Evolutionary conservation across 2,113 vertebrate genomes (phyloP).

Genomic region (Pelodiscus sinensis): DNA sequence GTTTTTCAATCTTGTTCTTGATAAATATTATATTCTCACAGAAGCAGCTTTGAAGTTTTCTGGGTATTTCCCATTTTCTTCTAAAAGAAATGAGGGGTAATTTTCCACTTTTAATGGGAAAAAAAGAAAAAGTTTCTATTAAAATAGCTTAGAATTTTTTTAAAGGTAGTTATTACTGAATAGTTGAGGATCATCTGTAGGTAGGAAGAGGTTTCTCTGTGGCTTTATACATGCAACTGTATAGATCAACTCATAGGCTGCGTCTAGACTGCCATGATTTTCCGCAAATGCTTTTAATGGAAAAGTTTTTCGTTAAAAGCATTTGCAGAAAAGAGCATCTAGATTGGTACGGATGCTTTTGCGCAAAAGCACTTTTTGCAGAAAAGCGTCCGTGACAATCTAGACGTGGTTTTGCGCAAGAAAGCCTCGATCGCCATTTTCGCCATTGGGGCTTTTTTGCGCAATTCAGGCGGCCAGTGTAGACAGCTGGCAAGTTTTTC

Average conservation of each 20-base stretch:
- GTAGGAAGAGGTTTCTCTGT: neutral
- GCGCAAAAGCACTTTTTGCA: too few relatives aligned
- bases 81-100: neutral
- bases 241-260: neutral
- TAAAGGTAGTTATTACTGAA: neutral
- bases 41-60: conserved; percentile 23
- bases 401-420: too few relatives aligned
- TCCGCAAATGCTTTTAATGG: too few relatives aligned
- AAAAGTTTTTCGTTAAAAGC: too few relatives aligned
- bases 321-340: too few relatives aligned
- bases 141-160: neutral
- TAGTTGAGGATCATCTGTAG: neutral
- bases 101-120: neutral
- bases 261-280: too few relatives aligned
- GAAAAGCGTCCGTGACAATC: too few relatives aligned
- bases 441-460: too few relatives aligned
- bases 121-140: neutral
- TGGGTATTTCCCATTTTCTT: neutral
- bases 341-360: too few relatives aligned
- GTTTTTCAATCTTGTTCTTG: conserved; percentile 9
- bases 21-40: neutral
- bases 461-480: too few relatives aligned
- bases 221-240: neutral
- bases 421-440: too few relatives aligned
- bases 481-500: too few relatives aligned